Evolutionary conservation across 2,797 vertebrate species (phyloP), one percentile per base, ranked within the genome.

Genomic region (Helicolenus hilgendorfi): DNA sequence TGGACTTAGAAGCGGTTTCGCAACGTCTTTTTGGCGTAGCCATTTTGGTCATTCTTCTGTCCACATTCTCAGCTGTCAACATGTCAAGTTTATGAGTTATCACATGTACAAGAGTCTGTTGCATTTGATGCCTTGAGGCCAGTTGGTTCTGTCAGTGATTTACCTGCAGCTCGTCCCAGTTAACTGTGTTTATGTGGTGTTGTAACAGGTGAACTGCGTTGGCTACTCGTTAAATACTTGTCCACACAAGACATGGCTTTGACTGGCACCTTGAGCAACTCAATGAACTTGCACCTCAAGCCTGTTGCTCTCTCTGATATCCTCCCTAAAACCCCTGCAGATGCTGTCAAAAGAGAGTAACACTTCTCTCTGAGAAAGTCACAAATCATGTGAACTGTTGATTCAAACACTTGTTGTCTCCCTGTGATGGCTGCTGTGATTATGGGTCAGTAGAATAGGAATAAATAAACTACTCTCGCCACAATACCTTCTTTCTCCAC

Each of bases 251-350:
- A 60, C 24, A 45, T 45, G 36, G 22, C 64, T 77, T 55, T 81
- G 38, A 58, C 20, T 36, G 36, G 55, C 73, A 83, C 45, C 35
- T 68, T 7, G 3, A 72, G 41, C 5, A 77, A 31, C 10, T 53
- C 7, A 1, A 58, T 22, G 11, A 26, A 18, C 14, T 20, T 35
- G 64, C 35, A 83, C 59, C 41, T 65, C 29, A 69, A 65, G 82
- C 81, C 56, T 91, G 73, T 92, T 92, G 74, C 82, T 77, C 27
- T 79, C 18, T 20, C 5, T 33, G 3, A 79, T 26, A 41, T 41
- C 38, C 13, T 41, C 38, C 38, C 7, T 1, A 5, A 69, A 77
- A 2, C 15, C 26, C 22, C 22, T 36, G 15, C 10, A 38, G 29
- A 3, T 62, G 20, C 31, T 8, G 22, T 41, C 26, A 72, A 20